Evolutionary conservation across 1,140 invertebrate genomes (phyloP), one percentile per base, ranked within the genome.

Genomic region (Sycophila sp.): DNA sequence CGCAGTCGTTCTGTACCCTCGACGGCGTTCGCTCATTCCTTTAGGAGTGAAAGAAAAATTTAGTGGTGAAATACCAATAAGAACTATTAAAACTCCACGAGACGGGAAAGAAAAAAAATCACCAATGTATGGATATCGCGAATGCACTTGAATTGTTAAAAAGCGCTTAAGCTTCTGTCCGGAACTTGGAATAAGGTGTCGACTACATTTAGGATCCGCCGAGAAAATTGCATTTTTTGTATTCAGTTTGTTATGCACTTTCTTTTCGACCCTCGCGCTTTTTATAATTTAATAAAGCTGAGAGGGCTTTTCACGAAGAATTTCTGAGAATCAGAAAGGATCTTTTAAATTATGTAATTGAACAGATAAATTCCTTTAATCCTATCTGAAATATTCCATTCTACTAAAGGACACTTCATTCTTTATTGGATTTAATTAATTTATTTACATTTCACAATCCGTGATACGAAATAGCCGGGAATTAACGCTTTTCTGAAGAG

Each of bases 1-100:
- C 36, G 34, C n/a, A n/a, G n/a, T n/a, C n/a, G n/a, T n/a, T n/a
- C n/a, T n/a, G n/a, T 42, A 17, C 40, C 19, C 11, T 7, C 7
- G 40, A 1, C 38, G 0, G 0, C 38, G 10, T 42, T 30, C 28
- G 51, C 32, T 32, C 62, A 26, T 64, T 51, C 49, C 24, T 55
- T 65, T 49, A 26, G 2, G 19, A 56, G 34, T 68, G 6, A 59
- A 38, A 36, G 53, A 26, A 49, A n/a, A 36, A 36, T 36, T 22
- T 13, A 19, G 30, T 22, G 38, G 17, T n/a, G n/a, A 55, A 66
- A 42, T 19, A 66, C 55, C 47, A 65, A 55, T 55, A 55, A 30
- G 34, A 55, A n/a, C 38, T 38, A 22, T 58, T 40, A 36, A 58
- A 24, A 34, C n/a, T 7, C 49, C 36, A 47, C 24, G 22, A 28